Base-by-base conservation (phyloP, 2,888 invertebrate genomes). In the Ormyrus nitidulus region DNA sequence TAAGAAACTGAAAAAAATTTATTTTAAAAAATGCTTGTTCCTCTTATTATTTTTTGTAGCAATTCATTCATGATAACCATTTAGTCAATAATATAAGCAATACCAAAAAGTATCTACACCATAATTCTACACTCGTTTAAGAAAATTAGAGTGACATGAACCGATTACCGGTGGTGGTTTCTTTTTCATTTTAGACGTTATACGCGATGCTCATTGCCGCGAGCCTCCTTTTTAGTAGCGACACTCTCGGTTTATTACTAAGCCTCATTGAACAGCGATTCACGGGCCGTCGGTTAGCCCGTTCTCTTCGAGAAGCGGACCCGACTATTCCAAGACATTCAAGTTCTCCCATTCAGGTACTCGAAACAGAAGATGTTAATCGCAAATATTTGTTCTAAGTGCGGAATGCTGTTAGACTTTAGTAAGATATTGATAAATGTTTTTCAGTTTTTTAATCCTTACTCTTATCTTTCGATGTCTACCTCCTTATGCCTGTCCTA, bases 171-270 rank as follows among this genome's bases (percentile, higher is more conserved):
- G 34, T 34, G 34, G 34, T 34, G 34, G 34, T 72, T 10, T 73
- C 85, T 86, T 86, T 86, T 85, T 83, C 73, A 77, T 89, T 90
- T 86, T 89, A 89, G 89, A 89, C 89, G 85, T 84, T 89, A 87
- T 88, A 86, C 87, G 85, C 86, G 85, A 86, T 87, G 86, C 86
- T 89, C 85, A 83, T 88, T 85, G 84, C 88, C 83, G 88, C 86
- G 87, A 88, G 87, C 86, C 84, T 88, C 85, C 83, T 90, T 85
- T 88, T 87, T 87, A 88, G 87, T 88, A 88, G 86, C 86, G 85
- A 85, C 83, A 85, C 82, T 84, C 75, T 89, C 83, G 86, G 85
- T 88, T 87, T 88, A 85, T 86, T 89, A 79, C 86, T 87, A 85
- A 86, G 85, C 84, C 83, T 84, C 83, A 81, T 87, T 83, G 84